Conservation (phyloP, 1,140 invertebrate genomes). For the Reticulitermes speratus region DNA sequence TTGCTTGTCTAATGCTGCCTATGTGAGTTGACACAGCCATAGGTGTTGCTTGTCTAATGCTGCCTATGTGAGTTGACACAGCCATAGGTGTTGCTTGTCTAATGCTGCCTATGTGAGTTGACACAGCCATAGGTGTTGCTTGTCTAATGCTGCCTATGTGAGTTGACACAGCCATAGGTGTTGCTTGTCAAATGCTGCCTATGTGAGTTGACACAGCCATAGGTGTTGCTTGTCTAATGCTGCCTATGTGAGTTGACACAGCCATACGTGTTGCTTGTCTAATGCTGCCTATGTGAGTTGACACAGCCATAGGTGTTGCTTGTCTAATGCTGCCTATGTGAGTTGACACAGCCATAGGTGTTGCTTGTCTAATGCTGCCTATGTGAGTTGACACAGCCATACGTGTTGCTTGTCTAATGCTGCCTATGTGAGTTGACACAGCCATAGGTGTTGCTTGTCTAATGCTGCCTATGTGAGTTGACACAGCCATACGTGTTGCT, state of each 20-base stretch:
- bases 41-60: too few species aligned
- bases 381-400: constrained; percentile 61
- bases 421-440: constrained; percentile 71
- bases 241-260: constrained; percentile 71
- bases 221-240: too few species aligned
- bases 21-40: constrained; percentile 61
- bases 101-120: constrained; percentile 78
- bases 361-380: constrained; percentile 48
- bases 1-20: constrained; percentile 48
- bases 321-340: constrained; percentile 73
- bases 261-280: too few species aligned
- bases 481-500: too few species aligned
- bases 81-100: too few species aligned
- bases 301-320: too few species aligned
- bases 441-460: too few species aligned
- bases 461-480: constrained; percentile 78
- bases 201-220: constrained; percentile 61
- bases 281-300: constrained; percentile 78
- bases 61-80: constrained; percentile 71
- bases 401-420: too few species aligned
- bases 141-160: constrained; percentile 73
- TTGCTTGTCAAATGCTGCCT: constrained; percentile 48
- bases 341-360: constrained; percentile 45
- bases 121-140: too few species aligned
- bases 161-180: constrained; percentile 45